Evolutionary conservation across 2,888 invertebrate species (phyloP).

Genomic region (Bellardia bayeri): DNA sequence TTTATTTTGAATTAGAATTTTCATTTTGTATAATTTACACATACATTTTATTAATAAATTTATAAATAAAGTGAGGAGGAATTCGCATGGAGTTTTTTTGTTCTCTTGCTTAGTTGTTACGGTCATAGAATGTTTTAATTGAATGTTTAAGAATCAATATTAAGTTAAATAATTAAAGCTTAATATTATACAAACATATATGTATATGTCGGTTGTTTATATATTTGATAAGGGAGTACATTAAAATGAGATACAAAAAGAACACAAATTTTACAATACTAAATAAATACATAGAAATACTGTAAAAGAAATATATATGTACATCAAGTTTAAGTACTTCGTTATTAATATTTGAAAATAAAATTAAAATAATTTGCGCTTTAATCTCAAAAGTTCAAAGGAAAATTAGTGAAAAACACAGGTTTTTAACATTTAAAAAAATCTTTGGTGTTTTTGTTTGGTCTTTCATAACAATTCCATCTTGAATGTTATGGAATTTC

Average conservation of each 20-base stretch:
- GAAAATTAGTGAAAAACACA: neutral
- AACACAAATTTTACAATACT: neutral
- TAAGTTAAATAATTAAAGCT: slow-evolving; percentile 24
- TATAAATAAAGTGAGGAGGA: neutral
- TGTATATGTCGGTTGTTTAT: neutral
- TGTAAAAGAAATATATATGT: neutral
- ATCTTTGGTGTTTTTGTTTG: slow-evolving; percentile 51
- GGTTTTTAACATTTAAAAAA: neutral
- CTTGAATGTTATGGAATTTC: neutral
- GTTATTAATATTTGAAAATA: neutral
- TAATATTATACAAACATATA: neutral
- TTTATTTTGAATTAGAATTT: slow-evolving; percentile 15
- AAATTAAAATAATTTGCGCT: neutral
- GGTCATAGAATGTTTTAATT: neutral
- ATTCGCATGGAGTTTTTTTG: slow-evolving; percentile 13
- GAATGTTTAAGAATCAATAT: slow-evolving; percentile 9
- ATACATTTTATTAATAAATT: slow-evolving; percentile 27
- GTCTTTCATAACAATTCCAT: neutral
- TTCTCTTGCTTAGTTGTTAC: neutral
- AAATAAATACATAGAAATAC: slow-evolving; percentile 1
- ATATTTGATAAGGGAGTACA: neutral
- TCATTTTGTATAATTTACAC: slow-evolving; percentile 45
- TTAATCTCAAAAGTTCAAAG: slow-evolving; percentile 9
- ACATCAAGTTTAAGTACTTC: slow-evolving; percentile 19
- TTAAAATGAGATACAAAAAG: neutral